Evolutionary conservation across 2,113 vertebrate genomes (phyloP), one percentile per base, ranked within the genome.

Genomic region (Orthonyx spaldingii): DNA sequence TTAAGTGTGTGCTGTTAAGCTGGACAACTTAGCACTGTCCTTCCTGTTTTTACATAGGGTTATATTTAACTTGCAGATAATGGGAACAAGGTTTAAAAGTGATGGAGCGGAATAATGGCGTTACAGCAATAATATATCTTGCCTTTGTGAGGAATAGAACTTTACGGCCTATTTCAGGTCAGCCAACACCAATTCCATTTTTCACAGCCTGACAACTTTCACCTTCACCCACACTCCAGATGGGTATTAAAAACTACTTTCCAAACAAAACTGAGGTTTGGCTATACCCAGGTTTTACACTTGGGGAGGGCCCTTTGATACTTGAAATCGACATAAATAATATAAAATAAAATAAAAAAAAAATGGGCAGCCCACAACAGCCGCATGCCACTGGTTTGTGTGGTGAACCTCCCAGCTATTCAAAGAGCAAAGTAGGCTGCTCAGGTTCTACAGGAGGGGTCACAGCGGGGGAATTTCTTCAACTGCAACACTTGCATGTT

Each of bases 41-140:
- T 98, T 98, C 98, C 98, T 98, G 98, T 98, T 98, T 98, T 98
- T 98, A 98, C 98, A 98, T 97, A 98, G 98, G 98, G 98, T 98
- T 98, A 98, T 98, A 98, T 98, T 98, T 98, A 98, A 98, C 98
- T 98, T 98, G 97, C 93, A 98, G 98, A 98, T 98, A 98, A 98
- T 98, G 98, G 98, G 98, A 98, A 98, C 98, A 98, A 98, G 98
- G 97, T 98, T 98, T 98, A 98, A 98, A 98, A 98, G 98, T 98
- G 98, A 98, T 98, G 98, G 97, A 98, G 98, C 98, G 97, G 98
- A 98, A 98, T 98, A 98, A 98, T 98, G 98, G 97, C 89, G 94
- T 97, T 98, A 97, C 97, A 97, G 98, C 98, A 98, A 98, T 98
- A 98, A 98, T 98, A 98, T 98, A 98, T 98, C 98, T 98, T 98